Evolutionary conservation across 2,113 vertebrate genomes (phyloP).

Genomic region (Podilymbus podiceps): DNA sequence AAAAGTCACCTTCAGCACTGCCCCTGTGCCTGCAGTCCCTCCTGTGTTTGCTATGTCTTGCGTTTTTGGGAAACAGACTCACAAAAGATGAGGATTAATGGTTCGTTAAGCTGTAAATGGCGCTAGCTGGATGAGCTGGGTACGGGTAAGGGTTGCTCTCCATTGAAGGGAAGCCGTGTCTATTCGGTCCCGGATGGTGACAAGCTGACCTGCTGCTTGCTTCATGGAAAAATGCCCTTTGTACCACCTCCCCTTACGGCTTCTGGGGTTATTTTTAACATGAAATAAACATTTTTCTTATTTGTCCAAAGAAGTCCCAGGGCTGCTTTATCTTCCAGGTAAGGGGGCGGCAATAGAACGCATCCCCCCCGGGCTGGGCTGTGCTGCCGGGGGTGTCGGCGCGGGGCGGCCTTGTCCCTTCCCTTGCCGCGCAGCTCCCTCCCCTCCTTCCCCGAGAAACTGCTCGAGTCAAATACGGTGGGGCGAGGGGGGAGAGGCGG

Average conservation of each 20-base stretch:
- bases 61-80: background rate
- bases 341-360: accelerated
- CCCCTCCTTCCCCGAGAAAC: no score
- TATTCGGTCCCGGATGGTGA: accelerated
- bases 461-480: accelerated
- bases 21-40: background rate
- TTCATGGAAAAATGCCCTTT: background rate
- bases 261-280: background rate
- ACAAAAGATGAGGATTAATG: background rate
- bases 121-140: no score
- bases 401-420: no score
- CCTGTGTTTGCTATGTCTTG: background rate
- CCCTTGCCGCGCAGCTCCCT: accelerated
- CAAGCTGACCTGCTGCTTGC: background rate
- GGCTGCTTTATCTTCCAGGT: background rate
- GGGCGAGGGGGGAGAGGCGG: no score
- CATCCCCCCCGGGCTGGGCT: accelerated
- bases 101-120: background rate
- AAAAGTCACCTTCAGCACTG: background rate
- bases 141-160: accelerated
- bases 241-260: background rate
- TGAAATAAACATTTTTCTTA: background rate
- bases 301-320: background rate
- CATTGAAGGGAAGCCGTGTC: background rate
- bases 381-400: background rate